phyloP scores from a whole-genome alignment of 2,888 invertebrate genomes.

The Petrolisthes manimaculis region DNA sequence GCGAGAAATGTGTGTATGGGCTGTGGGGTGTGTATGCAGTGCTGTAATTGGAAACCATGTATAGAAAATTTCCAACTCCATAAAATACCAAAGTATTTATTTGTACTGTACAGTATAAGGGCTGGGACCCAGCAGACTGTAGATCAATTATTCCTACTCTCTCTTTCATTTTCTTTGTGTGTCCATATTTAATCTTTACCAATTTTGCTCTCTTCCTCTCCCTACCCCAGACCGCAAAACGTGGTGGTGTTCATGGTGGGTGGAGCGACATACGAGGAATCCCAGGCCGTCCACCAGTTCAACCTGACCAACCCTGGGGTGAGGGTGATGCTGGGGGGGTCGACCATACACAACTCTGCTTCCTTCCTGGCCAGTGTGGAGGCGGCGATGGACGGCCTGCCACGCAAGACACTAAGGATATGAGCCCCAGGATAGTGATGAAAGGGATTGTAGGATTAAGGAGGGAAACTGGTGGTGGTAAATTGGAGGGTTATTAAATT shows the following conservation, averaged over 20 bases:
- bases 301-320: conserved; percentile 80
- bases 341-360: conserved; percentile 87
- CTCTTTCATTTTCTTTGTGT: background rate
- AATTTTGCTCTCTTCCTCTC: background rate
- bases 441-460: background rate
- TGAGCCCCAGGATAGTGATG: conserved; percentile 11
- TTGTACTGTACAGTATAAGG: too few species aligned
- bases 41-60: too few species aligned
- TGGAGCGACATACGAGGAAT: conserved; percentile 96
- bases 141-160: too few species aligned
- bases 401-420: conserved; percentile 56
- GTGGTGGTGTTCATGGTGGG: conserved; percentile 97
- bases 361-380: conserved; percentile 83
- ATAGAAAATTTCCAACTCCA: background rate
- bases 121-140: too few species aligned
- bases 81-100: background rate
- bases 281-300: conserved; percentile 84
- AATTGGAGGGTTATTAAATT: too few species aligned
- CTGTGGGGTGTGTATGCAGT: too few species aligned
- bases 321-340: conserved; percentile 89
- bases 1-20: too few species aligned
- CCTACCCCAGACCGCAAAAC: conserved; percentile 79
- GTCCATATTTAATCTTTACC: too few species aligned
- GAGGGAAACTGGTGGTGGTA: too few species aligned
- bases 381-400: conserved; percentile 58